Percentiles rank a stretch among this genome's conserved stretches.
phyloP scores from a whole-genome alignment of 2,797 vertebrate species.

The Nyctalus aviator region DNA sequence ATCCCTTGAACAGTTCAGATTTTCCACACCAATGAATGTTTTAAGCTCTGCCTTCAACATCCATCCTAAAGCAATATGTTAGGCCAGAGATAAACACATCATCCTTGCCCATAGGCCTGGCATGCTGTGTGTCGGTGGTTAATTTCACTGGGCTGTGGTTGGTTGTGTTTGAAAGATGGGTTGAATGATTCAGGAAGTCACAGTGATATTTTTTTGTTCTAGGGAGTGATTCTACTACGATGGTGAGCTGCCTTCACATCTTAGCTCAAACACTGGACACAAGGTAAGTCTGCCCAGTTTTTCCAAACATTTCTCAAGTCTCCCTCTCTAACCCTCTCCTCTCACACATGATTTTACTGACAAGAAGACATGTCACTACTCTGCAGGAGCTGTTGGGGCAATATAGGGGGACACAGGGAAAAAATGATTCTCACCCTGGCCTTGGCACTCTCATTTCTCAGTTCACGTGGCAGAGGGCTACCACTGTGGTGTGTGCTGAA shows the following conservation, averaged over 20 bases:
- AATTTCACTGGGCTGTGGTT: not conserved
- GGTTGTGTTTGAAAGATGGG: conserved; percentile 38
- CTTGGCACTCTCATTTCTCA: not conserved
- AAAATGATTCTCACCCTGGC: not conserved
- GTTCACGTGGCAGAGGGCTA: not conserved
- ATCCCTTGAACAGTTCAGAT: conserved; percentile 58
- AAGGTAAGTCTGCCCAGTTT: conserved; percentile 88
- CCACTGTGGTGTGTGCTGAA: not conserved
- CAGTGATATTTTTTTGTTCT: conserved; percentile 59
- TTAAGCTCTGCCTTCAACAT: conserved; percentile 66
- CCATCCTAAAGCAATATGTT: conserved; percentile 52
- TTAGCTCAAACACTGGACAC: conserved; percentile 98
- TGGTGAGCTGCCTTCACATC: conserved; percentile 99
- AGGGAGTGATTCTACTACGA: conserved; percentile 97
- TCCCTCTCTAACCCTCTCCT: not conserved
- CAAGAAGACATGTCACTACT: not conserved
- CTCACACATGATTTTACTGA: not conserved
- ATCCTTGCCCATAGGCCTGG: conserved; percentile 7
- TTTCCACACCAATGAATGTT: conserved; percentile 70
- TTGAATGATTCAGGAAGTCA: conserved; percentile 29
- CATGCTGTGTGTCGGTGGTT: not conserved
- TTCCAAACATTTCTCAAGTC: not conserved
- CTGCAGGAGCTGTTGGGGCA: not conserved
- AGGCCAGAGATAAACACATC: conserved; percentile 40
- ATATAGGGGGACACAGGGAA: not conserved